Conservation (phyloP, 1,140 invertebrate species). For the Sminthurides bifidus region DNA sequence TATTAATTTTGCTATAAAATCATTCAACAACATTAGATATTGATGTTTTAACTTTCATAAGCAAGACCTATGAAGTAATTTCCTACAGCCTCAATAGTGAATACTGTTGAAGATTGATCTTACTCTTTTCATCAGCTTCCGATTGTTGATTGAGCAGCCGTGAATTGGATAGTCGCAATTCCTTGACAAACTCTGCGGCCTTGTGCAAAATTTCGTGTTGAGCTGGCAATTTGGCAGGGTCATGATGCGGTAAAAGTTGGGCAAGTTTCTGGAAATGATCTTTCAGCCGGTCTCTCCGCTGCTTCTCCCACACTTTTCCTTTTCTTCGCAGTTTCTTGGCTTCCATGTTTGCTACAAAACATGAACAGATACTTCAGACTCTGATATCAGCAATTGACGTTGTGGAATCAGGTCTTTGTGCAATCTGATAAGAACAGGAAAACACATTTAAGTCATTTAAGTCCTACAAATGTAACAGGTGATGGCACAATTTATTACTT, state of each 20-base stretch:
- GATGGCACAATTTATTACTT: neutral
- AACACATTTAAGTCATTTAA: neutral
- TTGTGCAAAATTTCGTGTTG: slow-evolving; percentile 36
- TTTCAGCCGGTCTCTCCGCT: slow-evolving; percentile 41
- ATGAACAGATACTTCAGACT: neutral
- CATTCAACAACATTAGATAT: neutral
- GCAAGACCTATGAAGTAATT: neutral
- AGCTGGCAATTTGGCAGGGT: slow-evolving; percentile 37
- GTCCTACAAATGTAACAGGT: neutral
- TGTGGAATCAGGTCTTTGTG: no score
- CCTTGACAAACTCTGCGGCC: slow-evolving; percentile 28
- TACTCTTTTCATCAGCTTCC: slow-evolving; percentile 29
- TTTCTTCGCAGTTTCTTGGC: slow-evolving; percentile 26
- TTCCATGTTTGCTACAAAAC: neutral
- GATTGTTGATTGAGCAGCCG: slow-evolving; percentile 20
- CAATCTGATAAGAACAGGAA: no score
- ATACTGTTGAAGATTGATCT: neutral
- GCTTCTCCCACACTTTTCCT: slow-evolving; percentile 42
- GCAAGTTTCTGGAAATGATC: slow-evolving; percentile 39
- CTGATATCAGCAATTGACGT: neutral
- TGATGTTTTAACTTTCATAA: slow-evolving; percentile 4
- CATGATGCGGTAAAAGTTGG: slow-evolving; percentile 40
- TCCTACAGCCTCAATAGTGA: neutral
- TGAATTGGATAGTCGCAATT: slow-evolving; percentile 28
- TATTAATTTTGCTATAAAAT: slow-evolving; percentile 36